phyloP scores from a whole-genome alignment of 2,113 vertebrate genomes.

The Zosterops borbonicus region DNA sequence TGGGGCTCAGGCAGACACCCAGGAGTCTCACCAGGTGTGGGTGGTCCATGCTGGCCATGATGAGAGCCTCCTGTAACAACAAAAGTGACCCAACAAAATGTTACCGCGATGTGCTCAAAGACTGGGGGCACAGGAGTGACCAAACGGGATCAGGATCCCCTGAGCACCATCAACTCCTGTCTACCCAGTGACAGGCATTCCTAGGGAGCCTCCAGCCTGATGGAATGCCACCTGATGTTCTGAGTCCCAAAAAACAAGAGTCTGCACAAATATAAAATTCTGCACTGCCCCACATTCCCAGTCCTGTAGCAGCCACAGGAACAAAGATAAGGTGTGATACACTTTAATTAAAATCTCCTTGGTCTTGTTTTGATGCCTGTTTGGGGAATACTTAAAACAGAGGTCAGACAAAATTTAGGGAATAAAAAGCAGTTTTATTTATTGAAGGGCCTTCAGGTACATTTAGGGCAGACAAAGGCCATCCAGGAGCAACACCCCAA shows the following conservation, averaged over 20 bases:
- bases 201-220: background rate
- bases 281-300: background rate
- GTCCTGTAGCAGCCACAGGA: background rate
- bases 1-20: conserved; percentile 93
- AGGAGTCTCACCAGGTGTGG: conserved; percentile 93
- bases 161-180: background rate
- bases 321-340: background rate
- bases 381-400: background rate
- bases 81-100: background rate
- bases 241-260: background rate
- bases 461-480: background rate
- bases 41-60: conserved; percentile 99
- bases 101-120: background rate
- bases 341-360: background rate
- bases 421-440: background rate
- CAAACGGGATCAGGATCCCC: background rate
- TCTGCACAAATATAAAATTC: background rate
- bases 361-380: background rate
- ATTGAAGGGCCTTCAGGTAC: background rate
- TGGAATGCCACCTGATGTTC: rapidly evolving
- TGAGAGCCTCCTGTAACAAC: conserved; percentile 90
- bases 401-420: background rate
- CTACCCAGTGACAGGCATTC: background rate
- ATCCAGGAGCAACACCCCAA: background rate
- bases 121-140: rapidly evolving